Evolutionary conservation across 2,888 invertebrate species (phyloP).

Genomic region (Lymantria dispar): DNA sequence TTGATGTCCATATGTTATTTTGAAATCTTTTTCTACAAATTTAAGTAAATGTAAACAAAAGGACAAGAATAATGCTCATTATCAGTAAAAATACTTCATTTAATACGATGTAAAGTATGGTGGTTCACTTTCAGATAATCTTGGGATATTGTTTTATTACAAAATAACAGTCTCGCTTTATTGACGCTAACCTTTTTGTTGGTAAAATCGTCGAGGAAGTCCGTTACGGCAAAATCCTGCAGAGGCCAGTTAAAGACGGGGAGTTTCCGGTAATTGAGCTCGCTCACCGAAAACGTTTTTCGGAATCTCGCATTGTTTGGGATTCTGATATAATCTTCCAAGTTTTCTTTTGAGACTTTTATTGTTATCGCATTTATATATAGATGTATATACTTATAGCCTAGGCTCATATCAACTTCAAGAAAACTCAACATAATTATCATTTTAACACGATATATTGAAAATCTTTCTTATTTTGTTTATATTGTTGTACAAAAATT

Average conservation of each 20-base stretch:
- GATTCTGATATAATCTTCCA: constrained; percentile 24
- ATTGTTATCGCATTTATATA: constrained; percentile 4
- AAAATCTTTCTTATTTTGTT: no score
- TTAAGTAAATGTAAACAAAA: no score
- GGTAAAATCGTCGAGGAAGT: constrained; percentile 33
- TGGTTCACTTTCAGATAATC: background rate
- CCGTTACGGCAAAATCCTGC: constrained; percentile 26
- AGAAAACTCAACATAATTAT: no score
- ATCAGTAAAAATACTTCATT: background rate
- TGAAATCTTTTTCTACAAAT: no score
- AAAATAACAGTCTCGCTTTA: constrained; percentile 25
- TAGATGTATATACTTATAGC: no score
- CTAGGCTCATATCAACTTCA: no score
- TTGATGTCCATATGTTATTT: no score
- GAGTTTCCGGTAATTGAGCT: constrained; percentile 49
- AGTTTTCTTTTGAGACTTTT: constrained; percentile 19
- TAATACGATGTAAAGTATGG: background rate
- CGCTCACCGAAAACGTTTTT: constrained; percentile 41
- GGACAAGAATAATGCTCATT: no score
- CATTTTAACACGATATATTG: no score
- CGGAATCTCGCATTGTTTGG: constrained; percentile 40
- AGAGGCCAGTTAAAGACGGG: constrained; percentile 39
- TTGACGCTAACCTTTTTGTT: constrained; percentile 31
- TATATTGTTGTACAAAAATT: no score
- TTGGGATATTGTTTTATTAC: constrained; percentile 8